Percentiles rank a stretch among this genome's conserved stretches.
Evolutionary conservation across 2,888 invertebrate genomes (phyloP).

Genomic region (Lepidonotus clava): DNA sequence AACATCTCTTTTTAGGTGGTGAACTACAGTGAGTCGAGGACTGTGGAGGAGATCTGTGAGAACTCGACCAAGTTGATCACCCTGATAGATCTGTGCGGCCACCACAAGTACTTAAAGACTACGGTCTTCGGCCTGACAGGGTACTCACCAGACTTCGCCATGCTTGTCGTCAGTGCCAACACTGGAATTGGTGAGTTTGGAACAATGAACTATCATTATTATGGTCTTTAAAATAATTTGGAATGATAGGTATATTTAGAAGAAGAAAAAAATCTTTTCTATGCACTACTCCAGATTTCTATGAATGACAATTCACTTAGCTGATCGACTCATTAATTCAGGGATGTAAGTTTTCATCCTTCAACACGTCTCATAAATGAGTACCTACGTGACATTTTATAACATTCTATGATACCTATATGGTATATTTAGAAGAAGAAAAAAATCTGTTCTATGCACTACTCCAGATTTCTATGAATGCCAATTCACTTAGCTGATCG

Average conservation of each 20-base stretch:
- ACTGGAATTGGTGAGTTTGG: conserved; percentile 83
- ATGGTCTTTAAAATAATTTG: not conserved
- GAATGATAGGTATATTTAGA: not conserved
- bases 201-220: not conserved
- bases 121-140: conserved; percentile 96
- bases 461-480: too few relatives aligned
- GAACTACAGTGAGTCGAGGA: conserved; percentile 92
- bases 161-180: conserved; percentile 90
- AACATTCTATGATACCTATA: too few relatives aligned
- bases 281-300: not conserved
- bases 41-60: conserved; percentile 96
- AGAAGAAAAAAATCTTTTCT: not conserved
- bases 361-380: too few relatives aligned
- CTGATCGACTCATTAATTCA: too few relatives aligned
- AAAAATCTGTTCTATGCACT: not conserved
- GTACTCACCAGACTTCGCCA: conserved; percentile 94
- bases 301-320: too few relatives aligned
- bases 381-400: too few relatives aligned
- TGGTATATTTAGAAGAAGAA: too few relatives aligned
- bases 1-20: conserved; percentile 87
- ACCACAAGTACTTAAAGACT: conserved; percentile 96
- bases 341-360: too few relatives aligned
- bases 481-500: too few relatives aligned
- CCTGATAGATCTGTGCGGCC: conserved; percentile 94
- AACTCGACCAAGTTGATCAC: conserved; percentile 95